phyloP scores from a whole-genome alignment of 2,888 invertebrate species.

The Taenaris catops region DNA sequence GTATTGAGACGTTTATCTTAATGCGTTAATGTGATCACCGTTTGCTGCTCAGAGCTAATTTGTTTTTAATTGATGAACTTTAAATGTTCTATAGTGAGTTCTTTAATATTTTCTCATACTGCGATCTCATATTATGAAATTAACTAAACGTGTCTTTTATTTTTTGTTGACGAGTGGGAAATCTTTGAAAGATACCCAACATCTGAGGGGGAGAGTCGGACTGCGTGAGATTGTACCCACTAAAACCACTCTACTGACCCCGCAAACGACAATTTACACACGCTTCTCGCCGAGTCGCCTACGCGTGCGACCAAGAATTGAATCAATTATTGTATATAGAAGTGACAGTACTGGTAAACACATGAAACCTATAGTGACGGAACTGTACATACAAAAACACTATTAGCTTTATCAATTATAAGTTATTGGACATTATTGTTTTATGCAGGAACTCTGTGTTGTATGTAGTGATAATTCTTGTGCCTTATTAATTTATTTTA shows the following conservation, averaged over 20 bases:
- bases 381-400: constrained; percentile 58
- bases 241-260: too few relatives aligned
- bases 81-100: too few relatives aligned
- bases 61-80: constrained; percentile 45
- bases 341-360: constrained; percentile 49
- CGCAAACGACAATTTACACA: constrained; percentile 64
- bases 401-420: constrained; percentile 46
- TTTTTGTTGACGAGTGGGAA: too few relatives aligned
- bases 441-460: constrained; percentile 57
- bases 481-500: constrained; percentile 80
- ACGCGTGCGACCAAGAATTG: constrained; percentile 57
- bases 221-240: too few relatives aligned
- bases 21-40: constrained; percentile 39
- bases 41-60: constrained; percentile 45
- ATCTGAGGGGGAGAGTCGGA: too few relatives aligned
- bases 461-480: constrained; percentile 73
- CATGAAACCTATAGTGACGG: constrained; percentile 47
- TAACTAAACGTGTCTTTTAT: too few relatives aligned
- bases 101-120: too few relatives aligned
- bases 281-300: constrained; percentile 57
- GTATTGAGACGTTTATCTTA: constrained; percentile 39
- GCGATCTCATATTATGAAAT: too few relatives aligned
- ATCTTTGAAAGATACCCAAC: too few relatives aligned
- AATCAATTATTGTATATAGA: constrained; percentile 38
- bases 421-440: constrained; percentile 53